These are phyloP conservation scores for Drosophila arawakana DNA, from an alignment of 1,140 invertebrate species.

Conservation along the genomic window DNA sequence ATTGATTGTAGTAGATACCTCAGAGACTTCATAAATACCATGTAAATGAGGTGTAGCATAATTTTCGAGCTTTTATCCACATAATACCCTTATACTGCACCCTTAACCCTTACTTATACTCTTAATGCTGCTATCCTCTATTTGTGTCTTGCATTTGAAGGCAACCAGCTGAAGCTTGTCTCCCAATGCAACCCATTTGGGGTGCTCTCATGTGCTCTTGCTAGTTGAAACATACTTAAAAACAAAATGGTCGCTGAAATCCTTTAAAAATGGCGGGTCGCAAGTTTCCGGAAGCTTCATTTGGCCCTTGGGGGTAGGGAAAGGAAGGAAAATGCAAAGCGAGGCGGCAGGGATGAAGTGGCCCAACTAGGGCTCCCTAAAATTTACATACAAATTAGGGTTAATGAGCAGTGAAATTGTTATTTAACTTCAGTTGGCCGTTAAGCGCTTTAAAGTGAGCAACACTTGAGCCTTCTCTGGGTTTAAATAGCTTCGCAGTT, in stretches of 20 bases:
- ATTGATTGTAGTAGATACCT: too few species aligned
- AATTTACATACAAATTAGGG: constrained; percentile 83
- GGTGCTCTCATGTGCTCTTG: constrained; percentile 23
- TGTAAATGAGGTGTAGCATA: too few species aligned
- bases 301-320: constrained; percentile 14
- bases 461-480: constrained; percentile 46
- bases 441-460: constrained; percentile 74
- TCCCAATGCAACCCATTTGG: constrained; percentile 5
- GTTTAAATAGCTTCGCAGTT: constrained; percentile 61
- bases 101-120: too few species aligned
- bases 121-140: background rate
- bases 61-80: background rate
- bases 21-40: too few species aligned
- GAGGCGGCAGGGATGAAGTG: background rate
- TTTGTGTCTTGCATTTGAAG: background rate
- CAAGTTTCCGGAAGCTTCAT: background rate
- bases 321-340: background rate
- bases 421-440: constrained; percentile 79
- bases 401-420: constrained; percentile 83
- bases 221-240: constrained; percentile 31
- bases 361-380: constrained; percentile 55
- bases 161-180: background rate
- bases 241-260: constrained; percentile 48
- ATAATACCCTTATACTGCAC: background rate
- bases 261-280: constrained; percentile 57